These are phyloP conservation scores for Malurus elegans DNA, from an alignment of 2,113 vertebrate species.

Conservation along the genomic window DNA sequence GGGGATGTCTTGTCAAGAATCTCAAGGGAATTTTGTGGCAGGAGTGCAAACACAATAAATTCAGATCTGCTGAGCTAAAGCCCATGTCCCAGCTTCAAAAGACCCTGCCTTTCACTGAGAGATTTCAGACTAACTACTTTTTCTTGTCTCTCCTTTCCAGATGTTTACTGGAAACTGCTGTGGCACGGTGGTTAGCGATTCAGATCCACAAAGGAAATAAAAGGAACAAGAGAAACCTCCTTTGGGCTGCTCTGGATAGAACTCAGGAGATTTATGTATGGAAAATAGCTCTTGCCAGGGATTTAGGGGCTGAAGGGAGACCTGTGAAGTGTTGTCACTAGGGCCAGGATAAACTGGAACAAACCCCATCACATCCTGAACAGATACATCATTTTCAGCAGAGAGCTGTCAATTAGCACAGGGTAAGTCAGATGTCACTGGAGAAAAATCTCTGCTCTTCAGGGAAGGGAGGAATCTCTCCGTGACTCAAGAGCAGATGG, in stretches of 20 bases:
- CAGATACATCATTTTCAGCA: background rate
- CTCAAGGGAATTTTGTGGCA: background rate
- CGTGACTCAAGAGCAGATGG: background rate
- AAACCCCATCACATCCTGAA: background rate
- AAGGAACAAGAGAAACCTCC: background rate
- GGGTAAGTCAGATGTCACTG: background rate
- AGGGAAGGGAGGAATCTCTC: slow-evolving; percentile 10
- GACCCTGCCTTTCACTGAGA: background rate
- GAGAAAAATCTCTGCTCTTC: slow-evolving; percentile 4
- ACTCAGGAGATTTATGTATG: background rate
- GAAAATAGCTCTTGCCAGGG: background rate
- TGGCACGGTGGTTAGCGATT: background rate
- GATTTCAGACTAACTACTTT: background rate
- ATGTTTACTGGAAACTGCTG: background rate
- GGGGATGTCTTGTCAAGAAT: background rate
- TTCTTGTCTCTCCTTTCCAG: background rate
- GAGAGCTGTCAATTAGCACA: background rate
- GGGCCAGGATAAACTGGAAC: background rate
- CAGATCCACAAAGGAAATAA: background rate
- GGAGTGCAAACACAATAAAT: background rate
- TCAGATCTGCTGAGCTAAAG: background rate
- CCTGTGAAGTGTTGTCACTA: background rate
- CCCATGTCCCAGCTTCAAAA: background rate
- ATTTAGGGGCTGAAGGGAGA: background rate
- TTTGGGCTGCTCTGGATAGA: background rate